Base-by-base conservation (phyloP, 2,113 vertebrate genomes). In the Australoheros scitulus region DNA sequence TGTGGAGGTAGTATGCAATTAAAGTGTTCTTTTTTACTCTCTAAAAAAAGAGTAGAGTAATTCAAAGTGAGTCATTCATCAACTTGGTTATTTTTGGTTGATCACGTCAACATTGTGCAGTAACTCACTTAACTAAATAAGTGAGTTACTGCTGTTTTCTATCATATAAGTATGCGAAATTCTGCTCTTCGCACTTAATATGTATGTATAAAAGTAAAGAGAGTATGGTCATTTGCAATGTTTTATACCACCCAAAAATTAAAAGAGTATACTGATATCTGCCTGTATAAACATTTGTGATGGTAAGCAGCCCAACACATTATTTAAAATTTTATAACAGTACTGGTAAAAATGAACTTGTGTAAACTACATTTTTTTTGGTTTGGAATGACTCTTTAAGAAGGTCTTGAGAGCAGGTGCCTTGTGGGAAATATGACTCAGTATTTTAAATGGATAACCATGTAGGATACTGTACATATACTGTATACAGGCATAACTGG, bases 321-420 rank as follows among this genome's bases (percentile, higher is more conserved):
- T 6, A 77, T 65, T 85, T 47, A 43, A 72, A 20, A 22, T 50
- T 17, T 2, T 6, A 20, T 70, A 26, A 70, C 11, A 70, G 15
- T n/a, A 11, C 22, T 13, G 11, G 78, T 72, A 34, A 8, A 59
- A 57, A 75, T 24, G 29, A 20, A 50, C 32, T 77, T 76, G 32
- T 61, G 41, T 78, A 14, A 82, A 81, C 26, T 32, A 50, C 5
- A 43, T n/a, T 86, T 3, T 14, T 78, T 76, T 55, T 41, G 61
- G n/a, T 76, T 63, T 29, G 18, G 3, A 26, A 15, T 43, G 18
- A 55, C 5, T 65, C 24, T 79, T 34, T 9, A 43, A 60, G 60
- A 72, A 65, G 61, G 15, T 36, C 14, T 61, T 57, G 63, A 26
- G 11, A 72, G 14, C 61, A 79, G n/a, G 11, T 59, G 58, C 17